Evolutionary conservation across 2,113 vertebrate genomes (phyloP), one percentile per base, ranked within the genome.

Genomic region (Onychostruthus taczanowskii): DNA sequence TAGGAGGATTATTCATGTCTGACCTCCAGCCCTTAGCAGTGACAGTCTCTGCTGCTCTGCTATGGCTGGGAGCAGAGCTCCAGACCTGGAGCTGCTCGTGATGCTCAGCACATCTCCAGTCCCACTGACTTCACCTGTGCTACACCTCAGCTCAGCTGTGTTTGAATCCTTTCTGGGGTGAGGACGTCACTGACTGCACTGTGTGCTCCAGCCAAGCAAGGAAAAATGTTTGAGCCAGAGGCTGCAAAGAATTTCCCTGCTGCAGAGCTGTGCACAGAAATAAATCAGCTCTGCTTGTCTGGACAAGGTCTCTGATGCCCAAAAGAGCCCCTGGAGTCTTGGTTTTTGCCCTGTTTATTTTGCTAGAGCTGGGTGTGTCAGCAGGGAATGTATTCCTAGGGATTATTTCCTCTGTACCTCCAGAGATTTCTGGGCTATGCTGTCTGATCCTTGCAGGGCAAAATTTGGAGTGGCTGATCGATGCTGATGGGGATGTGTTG

Each of bases 401-500:
- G 16, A 26, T 30, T 61, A 12, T 37, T 81, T 44, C 39, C 39
- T 84, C 39, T 31, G 20, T 13, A 20, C 4, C 24, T 53, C 46
- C 10, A 47, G 68, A 59, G 55, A 14, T 63, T 74, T 77, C 30
- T 46, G 35, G 26, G 20, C 18, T 35, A 6, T 0, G 1, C 27
- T 79, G 12, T 31, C 23, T 64, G 28, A 43, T 33, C 10, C 58
- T 67, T 33, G 39, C 26, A 39, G 11, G 44, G 15, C 8, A 72
- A 68, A 63, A 63, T 64, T 27, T 61, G 56, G 39, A 47, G 33
- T 7, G 27, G 15, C 33, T 3, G 2, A 3, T 1, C 0, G 0
- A 24, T 50, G 28, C 22, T 19, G 17, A 11, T 2, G 5, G 53
- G 41, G 16, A 47, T 35, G 12, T n/a, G 7, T 19, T 39, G 16